Percentiles rank a stretch among this genome's conserved stretches.
These are phyloP conservation scores for Drosophila ironensis DNA, from an alignment of 1,140 invertebrate genomes.

Conservation along the genomic window DNA sequence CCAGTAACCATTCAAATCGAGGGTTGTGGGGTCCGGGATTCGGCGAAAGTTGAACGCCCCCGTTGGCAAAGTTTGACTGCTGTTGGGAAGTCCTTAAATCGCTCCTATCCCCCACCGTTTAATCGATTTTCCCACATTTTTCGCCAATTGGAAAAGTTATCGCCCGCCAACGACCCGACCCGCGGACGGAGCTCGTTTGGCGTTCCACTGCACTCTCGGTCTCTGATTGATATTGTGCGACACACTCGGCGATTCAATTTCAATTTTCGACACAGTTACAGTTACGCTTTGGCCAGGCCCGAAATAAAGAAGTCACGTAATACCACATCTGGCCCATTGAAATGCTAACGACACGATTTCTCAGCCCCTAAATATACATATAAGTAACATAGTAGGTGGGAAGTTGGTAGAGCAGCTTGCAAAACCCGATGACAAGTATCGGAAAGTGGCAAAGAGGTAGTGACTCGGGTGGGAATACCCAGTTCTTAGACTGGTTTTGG, in stretches of 20 bases:
- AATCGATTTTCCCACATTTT: conserved; percentile 71
- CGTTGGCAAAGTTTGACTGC: conserved; percentile 25
- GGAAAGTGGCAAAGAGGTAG: conserved; percentile 6
- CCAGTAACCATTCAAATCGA: too few relatives aligned
- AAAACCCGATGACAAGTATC: conserved; percentile 29
- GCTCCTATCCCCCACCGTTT: conserved; percentile 48
- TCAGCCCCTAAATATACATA: too few relatives aligned
- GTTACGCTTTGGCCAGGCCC: background rate
- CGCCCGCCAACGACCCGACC: background rate
- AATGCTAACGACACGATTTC: conserved; percentile 54
- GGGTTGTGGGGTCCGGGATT: background rate
- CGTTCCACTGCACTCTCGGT: conserved; percentile 17
- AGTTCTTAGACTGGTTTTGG: too few relatives aligned
- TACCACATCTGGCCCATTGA: conserved; percentile 36
- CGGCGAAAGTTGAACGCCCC: conserved; percentile 20
- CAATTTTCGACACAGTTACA: conserved; percentile 41
- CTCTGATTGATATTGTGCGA: conserved; percentile 72
- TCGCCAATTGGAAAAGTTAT: conserved; percentile 44
- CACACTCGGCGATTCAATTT: conserved; percentile 35
- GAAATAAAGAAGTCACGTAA: conserved; percentile 58
- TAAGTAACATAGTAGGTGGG: too few relatives aligned
- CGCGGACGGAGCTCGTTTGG: too few relatives aligned
- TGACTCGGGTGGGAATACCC: too few relatives aligned
- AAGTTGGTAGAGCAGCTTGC: conserved; percentile 37
- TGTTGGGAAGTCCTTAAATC: conserved; percentile 48